Base-by-base conservation (phyloP, 2,113 vertebrate species). In the Corydoras sp. region DNA sequence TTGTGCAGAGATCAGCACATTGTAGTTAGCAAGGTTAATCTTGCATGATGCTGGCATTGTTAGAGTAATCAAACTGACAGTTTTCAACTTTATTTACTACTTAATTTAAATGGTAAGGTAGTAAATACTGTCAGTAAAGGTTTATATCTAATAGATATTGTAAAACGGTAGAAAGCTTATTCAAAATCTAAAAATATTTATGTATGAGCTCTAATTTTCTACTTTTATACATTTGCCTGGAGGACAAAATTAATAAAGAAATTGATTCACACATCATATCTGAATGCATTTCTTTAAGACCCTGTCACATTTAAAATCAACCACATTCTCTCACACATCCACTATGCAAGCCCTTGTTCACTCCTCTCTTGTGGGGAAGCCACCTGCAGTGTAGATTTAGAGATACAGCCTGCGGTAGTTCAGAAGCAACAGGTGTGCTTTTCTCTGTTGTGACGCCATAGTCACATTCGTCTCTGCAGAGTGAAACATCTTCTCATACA, bases 381-480 rank as follows among this genome's bases (percentile, higher is more conserved):
- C 88, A 88, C 86, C 88, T 88, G 79, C 79, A 74, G 69, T 6
- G 69, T 72, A 72, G 79, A 77, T 77, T 66, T 58, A 69, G 61
- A 77, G 75, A 77, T 77, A 80, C 51, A 69, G 62, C 50, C 64
- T 80, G 79, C 56, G 75, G 79, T 80, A 74, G 55, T 75, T 72
- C 68, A 65, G 54, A 66, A 51, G 66, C 79, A 81, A 81, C 88
- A 87, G 86, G 84, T 89, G 88, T 81, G 80, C 51, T 32, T 14
- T 73, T 74, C 76, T 73, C 43, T 12, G 63, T 43, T 72, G n/a
- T 31, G 54, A 70, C 54, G 65, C 65, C 51, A 54, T 69, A 70
- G 24, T 61, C 51, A n/a, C n/a, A n/a, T 30, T 49, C 13, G 62
- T 48, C n/a, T 68, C 18, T 14, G 12, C 63, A 69, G 35, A 77